Base-by-base conservation (phyloP, 2,888 invertebrate genomes). In the Acrocyrtus sp. region DNA sequence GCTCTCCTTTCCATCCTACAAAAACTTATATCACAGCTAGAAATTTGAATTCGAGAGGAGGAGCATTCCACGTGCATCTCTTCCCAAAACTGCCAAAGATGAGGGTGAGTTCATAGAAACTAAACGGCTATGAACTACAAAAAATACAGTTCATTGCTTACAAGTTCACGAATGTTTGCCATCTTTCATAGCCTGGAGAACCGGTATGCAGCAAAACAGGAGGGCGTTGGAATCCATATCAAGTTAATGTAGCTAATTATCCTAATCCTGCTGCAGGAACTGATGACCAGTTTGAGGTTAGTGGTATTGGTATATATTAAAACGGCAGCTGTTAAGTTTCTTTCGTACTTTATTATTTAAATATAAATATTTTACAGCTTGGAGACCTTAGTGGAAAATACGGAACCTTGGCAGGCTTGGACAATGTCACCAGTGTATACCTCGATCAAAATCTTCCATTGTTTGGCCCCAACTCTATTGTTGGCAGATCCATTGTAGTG, bases 321-420 rank as follows among this genome's bases (percentile, higher is more conserved):
- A n/a, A n/a, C n/a, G n/a, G n/a, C n/a, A n/a, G n/a, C n/a, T n/a
- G n/a, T n/a, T n/a, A n/a, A n/a, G n/a, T n/a, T n/a, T n/a, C n/a
- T n/a, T n/a, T n/a, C n/a, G n/a, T n/a, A n/a, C n/a, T n/a, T n/a
- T 17, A 47, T 10, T 5, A 12, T 34, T 54, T 27, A 47, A 57
- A 3, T 62, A 15, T 51, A 45, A 22, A 4, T 17, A 50, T 15
- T 63, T 67, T 10, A n/a, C 56, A 81, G 80, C 86, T 95, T 2
- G 97, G 97, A 0, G 96, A 96, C 83, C 85, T 97, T 12, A 91
- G 93, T 62, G 95, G 95, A 21, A 96, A 96, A 85, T 88, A 85
- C 75, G 85, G 85, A n/a, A 67, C 78, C 84, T 86, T 93, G 15
- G 90, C 87, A 76, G 92, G 91, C 0, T 84, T 88, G 41, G 77